These are phyloP conservation scores for Sylvia borin DNA, from an alignment of 2,797 vertebrate species.

Conservation along the genomic window DNA sequence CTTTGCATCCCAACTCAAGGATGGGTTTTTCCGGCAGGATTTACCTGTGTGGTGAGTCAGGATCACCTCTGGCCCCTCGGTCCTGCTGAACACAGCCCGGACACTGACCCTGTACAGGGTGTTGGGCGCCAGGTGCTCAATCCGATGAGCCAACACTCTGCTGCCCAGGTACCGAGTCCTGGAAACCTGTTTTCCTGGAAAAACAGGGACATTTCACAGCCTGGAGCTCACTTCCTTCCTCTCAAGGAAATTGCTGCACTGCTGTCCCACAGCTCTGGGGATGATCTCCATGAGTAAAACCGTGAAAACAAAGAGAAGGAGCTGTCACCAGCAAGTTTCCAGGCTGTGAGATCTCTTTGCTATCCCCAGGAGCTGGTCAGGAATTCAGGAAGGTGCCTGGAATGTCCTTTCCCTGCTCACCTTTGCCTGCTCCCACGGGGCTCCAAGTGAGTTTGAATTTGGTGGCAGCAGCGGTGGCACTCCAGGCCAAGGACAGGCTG, in stretches of 20 bases:
- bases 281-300: background rate
- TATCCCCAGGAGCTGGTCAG: background rate
- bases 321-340: fast-evolving
- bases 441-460: slow-evolving; percentile 89
- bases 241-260: background rate
- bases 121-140: slow-evolving; percentile 76
- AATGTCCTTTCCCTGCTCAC: slow-evolving; percentile 8
- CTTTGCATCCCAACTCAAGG: background rate
- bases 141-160: slow-evolving; percentile 71
- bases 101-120: slow-evolving; percentile 81
- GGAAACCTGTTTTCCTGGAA: slow-evolving; percentile 64
- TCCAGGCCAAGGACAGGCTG: slow-evolving; percentile 86
- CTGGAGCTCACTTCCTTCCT: background rate
- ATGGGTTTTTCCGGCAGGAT: background rate
- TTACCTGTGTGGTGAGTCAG: slow-evolving; percentile 87
- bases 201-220: background rate
- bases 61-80: slow-evolving; percentile 84
- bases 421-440: slow-evolving; percentile 19
- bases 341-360: background rate
- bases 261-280: background rate
- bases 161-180: slow-evolving; percentile 80
- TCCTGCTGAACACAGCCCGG: slow-evolving; percentile 81
- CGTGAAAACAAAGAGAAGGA: background rate
- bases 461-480: slow-evolving; percentile 83
- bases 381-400: background rate